These are phyloP conservation scores for Lophotriccus pileatus DNA, from an alignment of 2,797 vertebrate species.

Conservation along the genomic window DNA sequence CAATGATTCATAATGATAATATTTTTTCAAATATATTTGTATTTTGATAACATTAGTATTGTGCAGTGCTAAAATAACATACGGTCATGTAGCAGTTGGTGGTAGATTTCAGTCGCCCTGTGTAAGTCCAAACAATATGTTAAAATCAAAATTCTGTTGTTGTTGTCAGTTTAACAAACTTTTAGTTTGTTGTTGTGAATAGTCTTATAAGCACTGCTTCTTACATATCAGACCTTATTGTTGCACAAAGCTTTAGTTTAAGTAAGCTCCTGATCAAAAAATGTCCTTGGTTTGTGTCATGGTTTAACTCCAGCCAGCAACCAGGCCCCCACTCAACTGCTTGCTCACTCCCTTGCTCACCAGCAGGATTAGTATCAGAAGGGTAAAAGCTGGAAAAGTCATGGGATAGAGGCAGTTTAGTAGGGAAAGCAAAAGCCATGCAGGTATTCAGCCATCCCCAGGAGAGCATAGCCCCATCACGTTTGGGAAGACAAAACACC, in stretches of 20 bases:
- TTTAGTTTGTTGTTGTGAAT: not conserved
- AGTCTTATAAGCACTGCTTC: not conserved
- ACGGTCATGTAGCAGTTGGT: slow-evolving; percentile 38
- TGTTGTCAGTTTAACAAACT: not conserved
- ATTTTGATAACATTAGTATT: slow-evolving; percentile 49
- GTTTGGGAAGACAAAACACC: not conserved
- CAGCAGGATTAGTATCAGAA: too few relatives aligned
- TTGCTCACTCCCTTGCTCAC: too few relatives aligned
- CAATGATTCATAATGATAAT: slow-evolving; percentile 45
- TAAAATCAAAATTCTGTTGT: not conserved
- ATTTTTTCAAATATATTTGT: slow-evolving; percentile 39
- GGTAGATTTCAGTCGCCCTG: slow-evolving; percentile 3
- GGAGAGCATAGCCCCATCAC: not conserved
- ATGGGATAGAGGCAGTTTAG: not conserved
- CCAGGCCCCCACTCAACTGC: too few relatives aligned
- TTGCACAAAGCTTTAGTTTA: not conserved
- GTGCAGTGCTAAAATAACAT: slow-evolving; percentile 23
- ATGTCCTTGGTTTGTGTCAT: not conserved
- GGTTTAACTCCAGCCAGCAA: not conserved
- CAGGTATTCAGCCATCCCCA: not conserved
- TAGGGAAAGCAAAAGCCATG: not conserved
- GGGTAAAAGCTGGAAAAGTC: not conserved
- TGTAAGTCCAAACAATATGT: slow-evolving; percentile 9
- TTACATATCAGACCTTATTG: not conserved
- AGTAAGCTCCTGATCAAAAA: not conserved